Percentiles rank a stretch among this genome's conserved stretches.
phyloP scores from a whole-genome alignment of 1,140 invertebrate genomes.

The Drosophila yakuba region DNA sequence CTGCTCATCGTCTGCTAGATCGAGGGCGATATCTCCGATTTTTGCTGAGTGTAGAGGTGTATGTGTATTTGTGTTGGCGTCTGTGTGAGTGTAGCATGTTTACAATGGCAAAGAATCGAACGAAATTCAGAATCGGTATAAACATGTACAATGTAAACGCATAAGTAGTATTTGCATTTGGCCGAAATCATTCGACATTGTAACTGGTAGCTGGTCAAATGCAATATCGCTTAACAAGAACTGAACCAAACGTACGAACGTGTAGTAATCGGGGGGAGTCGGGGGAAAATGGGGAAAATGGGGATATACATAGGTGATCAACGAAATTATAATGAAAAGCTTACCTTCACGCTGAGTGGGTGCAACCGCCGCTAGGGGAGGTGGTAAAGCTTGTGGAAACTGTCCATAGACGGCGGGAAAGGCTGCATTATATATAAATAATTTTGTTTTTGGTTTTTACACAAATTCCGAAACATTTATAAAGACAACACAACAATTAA shows the following conservation, averaged over 20 bases:
- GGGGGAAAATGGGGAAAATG: background rate
- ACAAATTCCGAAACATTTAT: conserved; percentile 85
- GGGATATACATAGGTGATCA: conserved; percentile 26
- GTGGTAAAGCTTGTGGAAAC: conserved; percentile 97
- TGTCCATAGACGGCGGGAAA: conserved; percentile 97
- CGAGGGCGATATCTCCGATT: conserved; percentile 4
- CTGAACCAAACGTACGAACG: conserved; percentile 23
- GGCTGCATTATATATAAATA: conserved; percentile 93
- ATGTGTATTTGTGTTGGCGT: background rate
- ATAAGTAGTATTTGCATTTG: conserved; percentile 36
- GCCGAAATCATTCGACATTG: conserved; percentile 41
- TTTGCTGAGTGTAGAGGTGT: conserved; percentile 12
- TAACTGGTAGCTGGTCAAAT: conserved; percentile 41
- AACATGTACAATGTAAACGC: conserved; percentile 36
- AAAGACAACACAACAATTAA: conserved; percentile 84
- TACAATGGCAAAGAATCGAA: conserved; percentile 36
- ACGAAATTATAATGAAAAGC: conserved; percentile 84
- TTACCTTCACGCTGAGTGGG: conserved; percentile 98
- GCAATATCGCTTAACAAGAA: conserved; percentile 54
- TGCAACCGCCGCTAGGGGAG: conserved; percentile 95
- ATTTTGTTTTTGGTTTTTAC: conserved; percentile 84
- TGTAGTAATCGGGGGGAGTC: background rate
- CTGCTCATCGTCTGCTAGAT: conserved; percentile 21
- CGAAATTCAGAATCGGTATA: conserved; percentile 33
- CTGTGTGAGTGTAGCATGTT: conserved; percentile 24